Base-by-base conservation (phyloP, 64 coral and sea anemone genomes). In the Orbicella faveolata region DNA sequence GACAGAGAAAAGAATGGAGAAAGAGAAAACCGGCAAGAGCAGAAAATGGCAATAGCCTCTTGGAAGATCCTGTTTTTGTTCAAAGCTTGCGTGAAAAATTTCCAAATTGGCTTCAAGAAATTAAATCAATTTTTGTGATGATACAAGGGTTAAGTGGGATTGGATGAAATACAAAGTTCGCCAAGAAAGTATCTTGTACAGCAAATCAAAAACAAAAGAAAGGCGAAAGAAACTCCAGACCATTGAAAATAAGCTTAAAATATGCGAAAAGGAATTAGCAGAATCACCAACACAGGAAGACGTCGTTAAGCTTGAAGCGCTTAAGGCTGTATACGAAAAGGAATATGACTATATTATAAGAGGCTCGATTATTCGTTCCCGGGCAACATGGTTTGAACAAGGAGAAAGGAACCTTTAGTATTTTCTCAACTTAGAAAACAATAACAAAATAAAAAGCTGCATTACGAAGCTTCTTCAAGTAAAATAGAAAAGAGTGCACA, bases 381-480 rank as follows among this genome's bases (percentile, higher is more conserved):
- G 41, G 34, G 76, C 76, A 51, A 53, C 44, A 78, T 78, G 76
- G 39, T 20, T 44, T 53, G 39, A 39, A 78, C 39, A 51, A 53
- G 67, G 74, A 12, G 76, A 44, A 62, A 67, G 61, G 75, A 87
- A 87, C 37, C 2, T 11, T 6, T 1, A 87, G 63, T 87, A 87
- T 37, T 87, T 87, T 87, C 36, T 87, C 2, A 87, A 74, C 37
- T 87, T 87, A 52, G 84, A 87, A 87, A 69, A 73, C 17, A 67
- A 26, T 26, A 62, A 14, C 7, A 88, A 88, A 34, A 88, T 34
- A 33, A 88, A 65, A 44, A 77, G 73, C 55, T 63, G 41, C 3
- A 88, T 88, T 64, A 76, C 53, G 9, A 88, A 75, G 63, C 52
- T 64, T 23, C 59, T 48, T 19, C 74, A n/a, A n/a, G 4, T n/a